A percentile compares a stretch with the other conserved stretches of the same genome.
These are phyloP conservation scores for Drosophila lowei DNA, from an alignment of 1,140 invertebrate genomes.

Conservation along the genomic window DNA sequence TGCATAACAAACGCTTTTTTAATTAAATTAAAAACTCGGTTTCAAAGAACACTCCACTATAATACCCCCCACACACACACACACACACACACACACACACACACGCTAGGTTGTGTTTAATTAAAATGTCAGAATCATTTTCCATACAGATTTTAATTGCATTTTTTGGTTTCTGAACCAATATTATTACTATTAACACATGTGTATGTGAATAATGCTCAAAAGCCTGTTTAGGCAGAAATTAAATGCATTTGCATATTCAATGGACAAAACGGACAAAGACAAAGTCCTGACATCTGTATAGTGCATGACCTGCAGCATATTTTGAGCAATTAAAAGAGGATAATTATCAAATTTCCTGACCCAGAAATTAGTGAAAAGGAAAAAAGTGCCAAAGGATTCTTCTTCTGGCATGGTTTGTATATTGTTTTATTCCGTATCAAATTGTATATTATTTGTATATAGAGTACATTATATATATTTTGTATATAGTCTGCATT, in stretches of 20 bases:
- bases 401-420: slow-evolving; percentile 15
- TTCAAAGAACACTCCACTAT: slow-evolving; percentile 4
- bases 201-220: slow-evolving; percentile 23
- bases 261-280: slow-evolving; percentile 31
- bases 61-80: background rate
- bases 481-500: slow-evolving; percentile 57
- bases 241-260: slow-evolving; percentile 67
- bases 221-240: slow-evolving; percentile 64
- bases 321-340: slow-evolving; percentile 31
- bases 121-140: slow-evolving; percentile 52
- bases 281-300: background rate
- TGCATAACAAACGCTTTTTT: slow-evolving; percentile 40
- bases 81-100: background rate
- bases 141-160: slow-evolving; percentile 51
- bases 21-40: slow-evolving; percentile 50
- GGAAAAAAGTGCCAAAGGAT: background rate
- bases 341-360: slow-evolving; percentile 36
- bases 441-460: slow-evolving; percentile 74
- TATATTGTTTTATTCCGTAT: slow-evolving; percentile 68
- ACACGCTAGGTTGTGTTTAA: slow-evolving; percentile 32
- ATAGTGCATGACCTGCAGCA: background rate
- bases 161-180: slow-evolving; percentile 31
- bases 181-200: slow-evolving; percentile 47
- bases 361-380: background rate
- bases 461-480: slow-evolving; percentile 48